Percentiles rank a stretch among this genome's conserved stretches.
phyloP scores from a whole-genome alignment of 2,113 vertebrate genomes.

The Romanogobio albipinnatus region DNA sequence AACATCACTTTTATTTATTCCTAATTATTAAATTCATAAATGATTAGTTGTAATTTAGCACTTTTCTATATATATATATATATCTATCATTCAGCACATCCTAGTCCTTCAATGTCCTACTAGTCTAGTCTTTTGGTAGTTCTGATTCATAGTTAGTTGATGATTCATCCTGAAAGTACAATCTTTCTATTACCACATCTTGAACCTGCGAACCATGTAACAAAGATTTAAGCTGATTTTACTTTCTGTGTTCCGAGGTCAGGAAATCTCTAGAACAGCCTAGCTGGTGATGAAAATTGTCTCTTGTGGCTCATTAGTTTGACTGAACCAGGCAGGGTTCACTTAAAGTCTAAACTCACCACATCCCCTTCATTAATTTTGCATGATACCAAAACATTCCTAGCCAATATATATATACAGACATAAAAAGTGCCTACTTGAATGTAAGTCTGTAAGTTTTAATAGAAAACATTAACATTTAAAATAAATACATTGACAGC shows the following conservation, averaged over 20 bases:
- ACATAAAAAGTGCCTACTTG: constrained; percentile 59
- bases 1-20: neutral
- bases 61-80: neutral
- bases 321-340: neutral
- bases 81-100: neutral
- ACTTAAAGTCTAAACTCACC: neutral
- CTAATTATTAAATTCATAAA: neutral
- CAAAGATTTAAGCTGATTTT: neutral
- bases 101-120: neutral
- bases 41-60: neutral
- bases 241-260: neutral
- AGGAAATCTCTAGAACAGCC: neutral
- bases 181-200: neutral
- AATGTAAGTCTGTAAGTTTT: constrained; percentile 60
- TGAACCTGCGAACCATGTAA: neutral
- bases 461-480: constrained; percentile 68
- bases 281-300: neutral
- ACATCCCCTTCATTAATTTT: neutral
- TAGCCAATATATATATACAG: neutral
- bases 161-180: no score
- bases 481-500: constrained; percentile 57
- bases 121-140: no score
- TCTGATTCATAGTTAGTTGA: no score
- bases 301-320: neutral
- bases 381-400: neutral